Base-by-base conservation (phyloP, 2,113 vertebrate species). In the Meleagris gallopavo region DNA sequence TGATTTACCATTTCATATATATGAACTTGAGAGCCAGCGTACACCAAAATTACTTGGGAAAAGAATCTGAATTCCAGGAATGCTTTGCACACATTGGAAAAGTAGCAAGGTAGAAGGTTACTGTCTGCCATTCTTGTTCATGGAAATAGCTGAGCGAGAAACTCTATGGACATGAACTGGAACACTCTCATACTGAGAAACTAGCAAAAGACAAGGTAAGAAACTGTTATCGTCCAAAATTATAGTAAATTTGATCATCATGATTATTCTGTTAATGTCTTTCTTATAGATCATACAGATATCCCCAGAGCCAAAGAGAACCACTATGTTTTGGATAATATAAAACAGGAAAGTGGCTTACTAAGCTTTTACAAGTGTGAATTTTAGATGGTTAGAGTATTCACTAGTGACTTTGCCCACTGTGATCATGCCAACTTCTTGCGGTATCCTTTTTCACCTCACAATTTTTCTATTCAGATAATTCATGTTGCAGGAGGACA, bases 361-460 rank as follows among this genome's bases (percentile, higher is more conserved):
- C 38, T 75, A 78, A 71, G 45, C 24, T 83, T 87, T 40, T 30
- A 11, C 7, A 83, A 58, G 7, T 11, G 22, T 54, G 60, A 81
- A 34, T 75, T 94, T 62, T 70, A 29, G 12, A 46, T n/a, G 8
- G 18, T 30, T n/a, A 36, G 21, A 50, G 17, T 38, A 58, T n/a
- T 80, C 18, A 40, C 17, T 64, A 66, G 20, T 48, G 55, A 66
- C 12, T 86, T 18, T 34, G 3, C 0, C 6, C 78, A 13, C 41
- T 81, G 61, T 3, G 64, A 60, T 67, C 60, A 46, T 0, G 0
- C 3, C 73, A 15, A 27, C 3, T 30, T 83, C 60, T 58, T 61
- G n/a, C 30, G 64, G 86, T 67, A 65, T 13, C 9, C 5, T 17
- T 38, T 34, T 54, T 17, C 24, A 11, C 3, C 29, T 86, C 32